Evolutionary conservation across 2,888 invertebrate species (phyloP), one percentile per base, ranked within the genome.

Genomic region (Napeogenes inachia): DNA sequence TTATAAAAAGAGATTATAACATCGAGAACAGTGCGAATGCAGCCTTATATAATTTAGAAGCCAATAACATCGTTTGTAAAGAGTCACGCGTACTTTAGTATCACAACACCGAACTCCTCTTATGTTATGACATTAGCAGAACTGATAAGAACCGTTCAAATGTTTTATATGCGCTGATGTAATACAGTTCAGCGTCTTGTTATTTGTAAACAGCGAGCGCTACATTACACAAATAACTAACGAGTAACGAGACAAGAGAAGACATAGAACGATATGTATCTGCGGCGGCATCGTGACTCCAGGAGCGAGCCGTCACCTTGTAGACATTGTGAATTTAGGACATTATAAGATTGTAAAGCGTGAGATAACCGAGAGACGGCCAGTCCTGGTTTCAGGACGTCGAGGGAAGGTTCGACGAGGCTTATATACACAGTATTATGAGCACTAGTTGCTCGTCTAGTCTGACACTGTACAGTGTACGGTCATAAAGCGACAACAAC

Each of bases 191-290:
- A 33, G 46, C 30, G 33, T 47, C 47, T 62, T 55, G 53, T 45
- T 56, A 32, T 54, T 54, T 12, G 54, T 55, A 57, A 47, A 57
- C 59, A 59, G 45, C 30, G 60, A 55, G 64, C 47, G 70, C 68
- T 66, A 61, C 66, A 63, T 59, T 21, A 62, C 47, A 62, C 60
- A 63, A 71, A 71, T 71, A 71, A 66, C 70, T 71, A 68, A 66
- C 73, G 70, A 79, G 77, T 80, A 75, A 75, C 77, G 81, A 80
- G 82, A 77, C 21, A 21, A 21, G 21, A 21, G 21, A 21, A 21
- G 21, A 81, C 81, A 83, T 82, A 80, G 73, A 82, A 83, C 84
- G 88, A 88, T 88, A 88, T 87, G 88, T 87, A 84, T 87, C 80
- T 78, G 78, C 73, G 71, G 68, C 78, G 77, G 79, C 72, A 74